phyloP scores from a whole-genome alignment of 2,888 invertebrate genomes.

The Cheilosia impressa region DNA sequence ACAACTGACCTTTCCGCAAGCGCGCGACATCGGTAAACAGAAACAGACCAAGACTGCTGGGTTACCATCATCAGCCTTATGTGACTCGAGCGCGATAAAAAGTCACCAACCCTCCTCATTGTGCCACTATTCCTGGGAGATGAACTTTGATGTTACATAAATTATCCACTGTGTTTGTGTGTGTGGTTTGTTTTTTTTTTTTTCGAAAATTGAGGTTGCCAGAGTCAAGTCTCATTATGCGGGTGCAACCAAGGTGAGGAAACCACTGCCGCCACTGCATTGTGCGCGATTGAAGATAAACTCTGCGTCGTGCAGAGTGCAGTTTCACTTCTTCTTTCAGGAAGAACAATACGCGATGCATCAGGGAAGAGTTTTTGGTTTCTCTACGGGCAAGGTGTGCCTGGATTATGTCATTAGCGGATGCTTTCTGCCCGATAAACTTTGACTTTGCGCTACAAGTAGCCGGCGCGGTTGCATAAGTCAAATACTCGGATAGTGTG shows the following conservation, averaged over 20 bases:
- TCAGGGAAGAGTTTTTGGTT: neutral
- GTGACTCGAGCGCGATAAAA: slow-evolving; percentile 35
- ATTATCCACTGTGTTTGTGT: slow-evolving; percentile 38
- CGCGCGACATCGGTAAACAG: slow-evolving; percentile 19
- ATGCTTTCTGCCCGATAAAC: slow-evolving; percentile 3
- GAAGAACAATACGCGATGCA: slow-evolving; percentile 38
- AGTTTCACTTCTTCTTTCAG: slow-evolving; percentile 47
- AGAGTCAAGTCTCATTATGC: slow-evolving; percentile 64
- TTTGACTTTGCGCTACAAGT: slow-evolving; percentile 41
- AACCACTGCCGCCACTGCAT: slow-evolving; percentile 33
- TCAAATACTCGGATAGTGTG: slow-evolving; percentile 12
- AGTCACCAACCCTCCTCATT: slow-evolving; percentile 29
- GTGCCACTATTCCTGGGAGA: slow-evolving; percentile 36
- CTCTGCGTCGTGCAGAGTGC: slow-evolving; percentile 60
- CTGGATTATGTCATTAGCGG: slow-evolving; percentile 40
- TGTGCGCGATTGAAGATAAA: slow-evolving; percentile 44
- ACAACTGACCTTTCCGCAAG: slow-evolving; percentile 69
- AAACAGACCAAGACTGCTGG: slow-evolving; percentile 12
- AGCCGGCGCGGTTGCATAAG: slow-evolving; percentile 12
- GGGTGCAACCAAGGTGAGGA: slow-evolving; percentile 73
- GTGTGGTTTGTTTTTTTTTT: neutral
- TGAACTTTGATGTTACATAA: slow-evolving; percentile 73
- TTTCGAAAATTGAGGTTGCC: slow-evolving; percentile 56
- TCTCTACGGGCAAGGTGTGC: slow-evolving; percentile 43
- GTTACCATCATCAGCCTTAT: slow-evolving; percentile 45